These are phyloP conservation scores for Scolopax mira DNA, from an alignment of 2,113 vertebrate species.

Conservation along the genomic window DNA sequence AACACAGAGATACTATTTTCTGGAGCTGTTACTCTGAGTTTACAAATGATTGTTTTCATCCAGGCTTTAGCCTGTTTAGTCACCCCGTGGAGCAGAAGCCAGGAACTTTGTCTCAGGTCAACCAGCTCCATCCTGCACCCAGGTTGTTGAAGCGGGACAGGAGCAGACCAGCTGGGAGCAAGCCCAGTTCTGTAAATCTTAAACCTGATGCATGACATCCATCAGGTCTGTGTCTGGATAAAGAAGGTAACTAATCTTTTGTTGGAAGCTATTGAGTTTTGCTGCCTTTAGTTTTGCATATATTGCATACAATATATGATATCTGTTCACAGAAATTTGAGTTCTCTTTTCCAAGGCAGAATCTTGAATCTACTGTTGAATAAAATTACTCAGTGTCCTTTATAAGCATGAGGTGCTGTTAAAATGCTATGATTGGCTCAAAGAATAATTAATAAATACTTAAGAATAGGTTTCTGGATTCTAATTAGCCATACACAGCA, in stretches of 20 bases:
- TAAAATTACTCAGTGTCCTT: neutral
- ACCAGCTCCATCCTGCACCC: neutral
- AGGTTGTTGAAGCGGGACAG: accelerated
- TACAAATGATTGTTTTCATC: neutral
- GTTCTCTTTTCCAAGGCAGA: neutral
- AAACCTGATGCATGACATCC: neutral
- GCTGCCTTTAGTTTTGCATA: too few species aligned
- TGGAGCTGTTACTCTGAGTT: neutral
- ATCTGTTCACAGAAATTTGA: neutral
- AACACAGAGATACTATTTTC: neutral
- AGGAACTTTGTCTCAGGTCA: neutral
- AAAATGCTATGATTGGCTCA: neutral
- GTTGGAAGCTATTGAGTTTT: neutral
- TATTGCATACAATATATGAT: neutral
- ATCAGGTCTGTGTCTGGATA: neutral
- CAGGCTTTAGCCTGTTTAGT: neutral
- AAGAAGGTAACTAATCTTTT: neutral
- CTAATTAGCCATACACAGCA: neutral
- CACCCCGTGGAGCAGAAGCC: neutral
- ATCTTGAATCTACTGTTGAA: neutral
- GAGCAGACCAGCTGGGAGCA: neutral
- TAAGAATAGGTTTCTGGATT: neutral
- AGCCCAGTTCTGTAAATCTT: neutral
- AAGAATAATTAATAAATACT: neutral
- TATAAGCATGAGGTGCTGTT: neutral